Percentiles rank a stretch among this genome's conserved stretches.
phyloP scores from a whole-genome alignment of 2,797 vertebrate genomes.

The Scyliorhinus canicula region DNA sequence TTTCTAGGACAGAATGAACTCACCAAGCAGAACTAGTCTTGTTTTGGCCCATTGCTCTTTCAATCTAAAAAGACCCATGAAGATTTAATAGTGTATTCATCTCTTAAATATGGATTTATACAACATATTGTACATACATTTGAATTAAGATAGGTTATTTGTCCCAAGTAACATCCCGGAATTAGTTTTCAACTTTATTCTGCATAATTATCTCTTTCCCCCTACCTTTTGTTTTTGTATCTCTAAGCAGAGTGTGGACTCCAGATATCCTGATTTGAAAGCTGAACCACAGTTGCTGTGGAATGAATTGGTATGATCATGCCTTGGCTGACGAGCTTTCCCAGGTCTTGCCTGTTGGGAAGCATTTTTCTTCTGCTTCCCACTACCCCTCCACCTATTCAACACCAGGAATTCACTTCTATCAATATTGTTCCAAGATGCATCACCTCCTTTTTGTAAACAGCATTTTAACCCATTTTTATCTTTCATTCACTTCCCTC shows the following conservation, averaged over 20 bases:
- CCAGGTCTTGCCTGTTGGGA: background rate
- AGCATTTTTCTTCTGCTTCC: background rate
- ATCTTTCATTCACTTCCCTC: background rate
- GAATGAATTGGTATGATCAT: constrained; percentile 20
- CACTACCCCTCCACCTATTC: background rate
- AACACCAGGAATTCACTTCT: background rate
- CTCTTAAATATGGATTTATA: background rate
- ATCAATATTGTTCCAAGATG: background rate
- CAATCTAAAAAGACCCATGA: background rate
- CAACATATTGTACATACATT: background rate
- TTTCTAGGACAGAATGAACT: background rate
- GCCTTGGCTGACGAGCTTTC: background rate
- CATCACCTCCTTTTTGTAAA: background rate
- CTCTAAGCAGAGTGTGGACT: background rate
- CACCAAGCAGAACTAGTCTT: background rate
- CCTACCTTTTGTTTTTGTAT: background rate
- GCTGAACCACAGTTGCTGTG: background rate
- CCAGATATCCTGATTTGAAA: background rate
- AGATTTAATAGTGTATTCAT: background rate
- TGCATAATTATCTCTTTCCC: background rate
- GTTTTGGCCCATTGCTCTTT: background rate
- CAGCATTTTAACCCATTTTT: background rate
- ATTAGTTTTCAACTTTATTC: background rate
- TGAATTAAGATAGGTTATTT: background rate
- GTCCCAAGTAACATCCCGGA: background rate